Conservation (phyloP, 2,797 vertebrate species). For the Leontocebus nigricollis region DNA sequence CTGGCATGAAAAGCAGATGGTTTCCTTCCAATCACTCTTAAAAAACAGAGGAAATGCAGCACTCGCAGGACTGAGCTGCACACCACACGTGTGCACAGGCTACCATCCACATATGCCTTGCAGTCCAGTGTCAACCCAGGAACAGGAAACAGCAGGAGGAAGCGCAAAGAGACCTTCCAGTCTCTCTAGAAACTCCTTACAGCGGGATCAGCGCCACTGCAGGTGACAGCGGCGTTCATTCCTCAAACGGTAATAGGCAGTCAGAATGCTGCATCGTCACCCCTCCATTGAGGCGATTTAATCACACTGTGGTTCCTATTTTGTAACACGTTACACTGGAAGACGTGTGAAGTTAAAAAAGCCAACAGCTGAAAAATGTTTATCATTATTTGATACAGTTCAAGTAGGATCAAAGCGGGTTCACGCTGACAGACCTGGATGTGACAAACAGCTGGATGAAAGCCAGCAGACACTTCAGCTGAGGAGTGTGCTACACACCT, state of each 20-base stretch:
- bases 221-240: not conserved
- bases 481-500: not conserved
- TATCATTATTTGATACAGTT: not conserved
- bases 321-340: not conserved
- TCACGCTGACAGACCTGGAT: not conserved
- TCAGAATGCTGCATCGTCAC: not conserved
- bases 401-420: not conserved
- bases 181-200: not conserved
- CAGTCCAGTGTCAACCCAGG: not conserved
- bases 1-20: not conserved
- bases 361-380: not conserved
- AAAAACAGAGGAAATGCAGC: not conserved
- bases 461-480: not conserved
- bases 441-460: not conserved
- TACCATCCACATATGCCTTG: not conserved
- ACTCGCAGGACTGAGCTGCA: not conserved
- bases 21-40: not conserved
- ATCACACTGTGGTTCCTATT: not conserved
- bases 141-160: conserved; percentile 52
- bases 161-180: not conserved
- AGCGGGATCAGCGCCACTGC: not conserved
- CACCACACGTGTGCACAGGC: not conserved
- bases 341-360: not conserved
- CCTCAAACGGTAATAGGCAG: not conserved
- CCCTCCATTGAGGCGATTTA: not conserved